Percentiles rank a stretch among this genome's conserved stretches.
Conservation (phyloP, 2,888 invertebrate genomes). For the Minunthozetes semirufus region DNA sequence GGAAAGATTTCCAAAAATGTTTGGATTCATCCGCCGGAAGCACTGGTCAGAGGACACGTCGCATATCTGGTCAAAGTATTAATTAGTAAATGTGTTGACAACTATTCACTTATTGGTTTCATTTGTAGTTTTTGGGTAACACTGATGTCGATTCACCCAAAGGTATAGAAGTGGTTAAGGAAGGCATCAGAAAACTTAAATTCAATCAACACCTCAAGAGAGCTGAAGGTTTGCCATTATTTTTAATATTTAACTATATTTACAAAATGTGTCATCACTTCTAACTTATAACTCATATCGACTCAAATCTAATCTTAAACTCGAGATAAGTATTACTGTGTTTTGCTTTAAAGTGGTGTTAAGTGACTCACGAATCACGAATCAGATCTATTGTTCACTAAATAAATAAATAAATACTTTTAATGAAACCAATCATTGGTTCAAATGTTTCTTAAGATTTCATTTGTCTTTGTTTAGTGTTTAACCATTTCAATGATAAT, state of each 20-base stretch:
- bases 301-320: no score
- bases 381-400: no score
- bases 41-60: conserved; percentile 86
- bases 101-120: conserved; percentile 23
- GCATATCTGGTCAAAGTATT: conserved; percentile 92
- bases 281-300: no score
- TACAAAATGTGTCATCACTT: neutral
- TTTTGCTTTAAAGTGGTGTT: no score
- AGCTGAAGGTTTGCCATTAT: conserved; percentile 46
- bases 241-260: neutral
- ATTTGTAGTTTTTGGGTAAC: conserved; percentile 76
- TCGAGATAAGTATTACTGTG: no score
- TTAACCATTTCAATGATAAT: no score
- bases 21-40: conserved; percentile 91
- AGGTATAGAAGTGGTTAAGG: conserved; percentile 95
- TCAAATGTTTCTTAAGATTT: no score
- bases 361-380: no score
- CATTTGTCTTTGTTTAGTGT: no score
- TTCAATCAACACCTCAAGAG: conserved; percentile 87
- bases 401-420: no score
- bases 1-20: neutral
- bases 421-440: no score
- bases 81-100: conserved; percentile 19
- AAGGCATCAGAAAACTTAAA: conserved; percentile 90
- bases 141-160: conserved; percentile 92